Conservation (phyloP, 2,113 vertebrate species). For the Daubentonia madagascariensis region DNA sequence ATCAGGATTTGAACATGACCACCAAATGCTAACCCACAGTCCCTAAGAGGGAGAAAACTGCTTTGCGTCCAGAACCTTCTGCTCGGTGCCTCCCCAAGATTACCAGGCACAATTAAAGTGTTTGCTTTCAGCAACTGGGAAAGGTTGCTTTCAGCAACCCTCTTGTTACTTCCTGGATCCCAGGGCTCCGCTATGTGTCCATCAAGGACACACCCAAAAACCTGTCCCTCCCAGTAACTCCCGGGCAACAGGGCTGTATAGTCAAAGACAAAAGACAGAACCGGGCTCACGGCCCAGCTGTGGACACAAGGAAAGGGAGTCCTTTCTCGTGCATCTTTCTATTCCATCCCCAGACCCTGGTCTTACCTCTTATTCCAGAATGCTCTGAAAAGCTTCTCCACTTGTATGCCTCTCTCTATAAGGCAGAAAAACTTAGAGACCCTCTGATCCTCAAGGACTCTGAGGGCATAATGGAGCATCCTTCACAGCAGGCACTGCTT, state of each 20-base stretch:
- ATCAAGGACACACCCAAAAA: neutral
- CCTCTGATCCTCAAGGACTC: neutral
- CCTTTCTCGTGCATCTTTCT: neutral
- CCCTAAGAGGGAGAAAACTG: neutral
- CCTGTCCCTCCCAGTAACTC: neutral
- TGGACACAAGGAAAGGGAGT: neutral
- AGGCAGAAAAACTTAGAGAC: neutral
- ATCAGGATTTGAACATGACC: neutral
- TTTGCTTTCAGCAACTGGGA: neutral
- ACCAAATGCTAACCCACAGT: neutral
- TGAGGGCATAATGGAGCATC: neutral
- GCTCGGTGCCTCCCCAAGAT: fast-evolving
- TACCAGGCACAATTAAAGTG: no score
- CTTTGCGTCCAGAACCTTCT: neutral
- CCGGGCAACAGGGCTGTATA: neutral
- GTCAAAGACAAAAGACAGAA: neutral
- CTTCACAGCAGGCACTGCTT: neutral
- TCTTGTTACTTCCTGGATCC: neutral
- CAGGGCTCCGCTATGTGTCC: no score
- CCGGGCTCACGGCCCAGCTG: neutral
- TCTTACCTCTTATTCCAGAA: neutral
- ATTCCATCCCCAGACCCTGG: fast-evolving
- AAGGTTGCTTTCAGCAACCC: neutral
- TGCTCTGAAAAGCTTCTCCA: neutral
- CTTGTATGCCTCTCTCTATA: neutral